Percentiles rank a stretch among this genome's conserved stretches.
phyloP scores from a whole-genome alignment of 2,113 vertebrate species.

The Dasyornis broadbenti region DNA sequence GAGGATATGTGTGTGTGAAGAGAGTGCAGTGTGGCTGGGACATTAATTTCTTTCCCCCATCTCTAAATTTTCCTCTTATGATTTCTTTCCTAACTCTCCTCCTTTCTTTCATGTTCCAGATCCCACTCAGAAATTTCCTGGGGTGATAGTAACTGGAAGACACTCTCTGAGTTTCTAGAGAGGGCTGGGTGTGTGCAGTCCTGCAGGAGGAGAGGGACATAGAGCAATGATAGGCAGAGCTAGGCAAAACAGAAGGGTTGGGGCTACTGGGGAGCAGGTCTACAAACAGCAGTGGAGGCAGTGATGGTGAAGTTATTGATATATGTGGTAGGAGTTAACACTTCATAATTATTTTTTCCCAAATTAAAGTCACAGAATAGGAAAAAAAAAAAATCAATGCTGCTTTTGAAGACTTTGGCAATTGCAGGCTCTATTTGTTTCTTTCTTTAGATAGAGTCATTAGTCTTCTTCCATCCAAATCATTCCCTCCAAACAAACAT shows the following conservation, averaged over 20 bases:
- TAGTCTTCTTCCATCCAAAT: neutral
- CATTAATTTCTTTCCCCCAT: neutral
- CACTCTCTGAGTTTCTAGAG: rapidly evolving
- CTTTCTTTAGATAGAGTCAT: neutral
- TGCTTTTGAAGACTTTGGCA: neutral
- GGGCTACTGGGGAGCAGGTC: neutral
- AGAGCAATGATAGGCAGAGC: neutral
- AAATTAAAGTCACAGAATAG: neutral
- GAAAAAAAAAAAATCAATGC: neutral
- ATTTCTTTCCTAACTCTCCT: neutral
- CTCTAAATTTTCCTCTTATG: neutral
- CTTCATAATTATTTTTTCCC: neutral
- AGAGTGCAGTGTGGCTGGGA: neutral
- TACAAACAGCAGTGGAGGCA: neutral
- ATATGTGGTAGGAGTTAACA: neutral
- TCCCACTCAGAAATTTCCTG: neutral
- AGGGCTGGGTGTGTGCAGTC: neutral
- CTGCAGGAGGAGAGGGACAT: neutral
- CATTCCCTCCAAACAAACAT: neutral
- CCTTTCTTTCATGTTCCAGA: neutral
- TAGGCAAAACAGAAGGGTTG: neutral
- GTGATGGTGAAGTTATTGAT: neutral
- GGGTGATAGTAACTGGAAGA: neutral
- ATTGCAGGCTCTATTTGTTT: neutral
- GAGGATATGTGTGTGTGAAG: neutral